phyloP scores from a whole-genome alignment of 2,888 invertebrate species.

The Tortricodes alternella region DNA sequence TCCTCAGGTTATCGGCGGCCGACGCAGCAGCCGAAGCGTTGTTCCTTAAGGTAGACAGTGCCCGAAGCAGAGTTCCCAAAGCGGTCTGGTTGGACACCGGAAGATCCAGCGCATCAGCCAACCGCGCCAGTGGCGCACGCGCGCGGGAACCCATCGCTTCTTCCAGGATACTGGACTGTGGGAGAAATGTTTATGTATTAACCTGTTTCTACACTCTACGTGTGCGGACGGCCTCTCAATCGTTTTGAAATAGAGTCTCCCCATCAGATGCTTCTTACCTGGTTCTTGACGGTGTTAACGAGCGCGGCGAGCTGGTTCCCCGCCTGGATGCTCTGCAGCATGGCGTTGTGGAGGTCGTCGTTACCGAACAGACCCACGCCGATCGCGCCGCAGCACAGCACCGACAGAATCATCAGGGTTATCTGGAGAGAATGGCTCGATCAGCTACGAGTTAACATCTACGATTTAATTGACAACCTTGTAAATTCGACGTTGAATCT shows the following conservation, averaged over 20 bases:
- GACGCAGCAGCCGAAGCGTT: constrained; percentile 90
- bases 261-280: no score
- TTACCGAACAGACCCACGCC: constrained; percentile 96
- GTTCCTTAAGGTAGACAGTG: constrained; percentile 86
- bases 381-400: constrained; percentile 94
- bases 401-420: constrained; percentile 90
- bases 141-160: constrained; percentile 87
- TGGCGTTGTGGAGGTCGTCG: constrained; percentile 95
- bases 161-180: constrained; percentile 89
- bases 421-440: constrained; percentile 66
- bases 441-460: no score
- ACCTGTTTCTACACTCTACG: neutral
- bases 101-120: constrained; percentile 90
- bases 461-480: no score
- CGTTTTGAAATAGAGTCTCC: neutral
- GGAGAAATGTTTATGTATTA: no score
- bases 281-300: constrained; percentile 90
- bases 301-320: constrained; percentile 91
- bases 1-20: constrained; percentile 89
- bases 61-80: constrained; percentile 86
- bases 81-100: constrained; percentile 91
- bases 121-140: constrained; percentile 86
- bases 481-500: no score
- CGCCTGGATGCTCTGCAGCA: constrained; percentile 90
- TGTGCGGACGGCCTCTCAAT: neutral